phyloP scores from a whole-genome alignment of 2,113 vertebrate species.

The Salvelinus fontinalis region DNA sequence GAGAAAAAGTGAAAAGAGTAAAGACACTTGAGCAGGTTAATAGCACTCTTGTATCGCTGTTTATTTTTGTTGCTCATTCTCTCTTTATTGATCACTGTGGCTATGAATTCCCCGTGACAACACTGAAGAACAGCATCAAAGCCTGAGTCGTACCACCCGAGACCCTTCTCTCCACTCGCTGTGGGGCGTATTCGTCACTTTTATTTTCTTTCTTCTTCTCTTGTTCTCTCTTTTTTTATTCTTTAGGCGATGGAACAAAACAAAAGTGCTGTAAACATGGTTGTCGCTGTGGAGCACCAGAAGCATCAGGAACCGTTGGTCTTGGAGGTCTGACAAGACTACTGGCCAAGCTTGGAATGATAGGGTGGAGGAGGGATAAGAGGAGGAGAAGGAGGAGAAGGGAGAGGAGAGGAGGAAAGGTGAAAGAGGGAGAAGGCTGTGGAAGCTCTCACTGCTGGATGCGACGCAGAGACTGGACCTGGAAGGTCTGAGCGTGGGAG shows the following conservation, averaged over 20 bases:
- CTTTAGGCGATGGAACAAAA: slow-evolving; percentile 52
- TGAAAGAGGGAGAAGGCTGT: slow-evolving; percentile 32
- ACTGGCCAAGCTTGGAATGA: slow-evolving; percentile 70
- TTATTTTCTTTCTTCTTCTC: slow-evolving; percentile 25
- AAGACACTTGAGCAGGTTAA: slow-evolving; percentile 44
- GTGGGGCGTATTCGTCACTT: slow-evolving; percentile 28
- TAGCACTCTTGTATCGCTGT: slow-evolving; percentile 53
- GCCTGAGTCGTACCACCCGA: slow-evolving; percentile 44
- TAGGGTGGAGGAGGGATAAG: slow-evolving; percentile 52
- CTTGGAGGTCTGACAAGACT: slow-evolving; percentile 40
- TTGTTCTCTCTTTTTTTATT: slow-evolving; percentile 35
- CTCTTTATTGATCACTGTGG: slow-evolving; percentile 56
- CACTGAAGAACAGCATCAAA: slow-evolving; percentile 44
- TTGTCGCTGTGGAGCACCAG: slow-evolving; percentile 52
- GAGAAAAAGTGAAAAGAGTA: neutral
- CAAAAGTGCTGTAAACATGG: slow-evolving; percentile 54
- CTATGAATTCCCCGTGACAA: slow-evolving; percentile 47
- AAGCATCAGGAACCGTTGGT: slow-evolving; percentile 47
- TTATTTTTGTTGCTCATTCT: slow-evolving; percentile 58
- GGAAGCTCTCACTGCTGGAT: slow-evolving; percentile 88
- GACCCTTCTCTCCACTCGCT: slow-evolving; percentile 29
- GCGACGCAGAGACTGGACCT: slow-evolving; percentile 92
- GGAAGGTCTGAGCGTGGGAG: slow-evolving; percentile 91
- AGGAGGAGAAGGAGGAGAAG: slow-evolving; percentile 27
- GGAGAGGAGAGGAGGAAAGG: slow-evolving; percentile 24